Evolutionary conservation across 1,140 invertebrate genomes (phyloP), one percentile per base, ranked within the genome.

Genomic region (Drosophila sulfurigaster): DNA sequence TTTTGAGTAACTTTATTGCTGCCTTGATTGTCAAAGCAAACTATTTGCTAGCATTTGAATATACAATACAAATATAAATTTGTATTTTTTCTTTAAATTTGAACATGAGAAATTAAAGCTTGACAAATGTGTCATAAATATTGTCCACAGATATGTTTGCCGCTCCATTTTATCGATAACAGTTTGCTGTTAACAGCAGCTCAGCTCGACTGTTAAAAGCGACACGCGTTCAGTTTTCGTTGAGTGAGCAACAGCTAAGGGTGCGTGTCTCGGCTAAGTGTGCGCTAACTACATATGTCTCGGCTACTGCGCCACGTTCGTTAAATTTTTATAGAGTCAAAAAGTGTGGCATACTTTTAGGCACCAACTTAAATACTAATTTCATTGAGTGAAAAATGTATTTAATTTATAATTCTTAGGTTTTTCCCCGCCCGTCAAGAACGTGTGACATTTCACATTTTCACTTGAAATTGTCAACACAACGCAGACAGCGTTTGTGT

Each of bases 191-290:
- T 25, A 25, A 25, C 20, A 25, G 20, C 20, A 25, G 20, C 35
- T 38, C 38, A 41, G 8, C 38, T 41, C 38, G 2, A 41, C 32
- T 35, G 35, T 35, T 35, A 35, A 8, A 25, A 3, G 20, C 30
- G 30, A 32, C 0, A 7, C 5, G 5, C 30, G 30, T 15, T 46
- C 5, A 46, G 2, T 20, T 20, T 2, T 46, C 13, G n/a, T 63
- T 15, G 11, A 46, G 45, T 45, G 16, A 7, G 16, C 32, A 15
- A 8, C 6, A 1, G 5, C 10, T 28, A 5, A 1, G 49, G 46
- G 66, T 60, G 2, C 3, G 20, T 60, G 67, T 35, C 16, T 35
- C 15, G 7, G 13, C 67, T 62, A 35, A n/a, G 7, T 38, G 35
- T 0, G 30, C 0, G 7, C 30, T 2, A 7, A 5, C 5, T 5